Conservation (phyloP, 2,797 vertebrate genomes). For the Halcyon leucocephala region DNA sequence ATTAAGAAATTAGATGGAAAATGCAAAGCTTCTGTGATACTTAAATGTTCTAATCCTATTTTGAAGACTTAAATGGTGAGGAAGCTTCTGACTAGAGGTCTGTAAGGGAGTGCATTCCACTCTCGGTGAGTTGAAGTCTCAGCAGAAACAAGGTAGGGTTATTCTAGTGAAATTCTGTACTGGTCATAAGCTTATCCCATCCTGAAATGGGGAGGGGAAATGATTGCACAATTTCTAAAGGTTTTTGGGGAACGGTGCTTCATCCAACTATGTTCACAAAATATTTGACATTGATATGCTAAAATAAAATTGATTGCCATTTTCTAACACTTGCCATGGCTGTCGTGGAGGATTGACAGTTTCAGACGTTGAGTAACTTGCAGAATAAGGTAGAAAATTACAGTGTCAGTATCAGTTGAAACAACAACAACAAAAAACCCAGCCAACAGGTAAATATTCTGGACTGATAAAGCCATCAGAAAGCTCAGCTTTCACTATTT, state of each 20-base stretch:
- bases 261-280: background rate
- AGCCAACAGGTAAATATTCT: background rate
- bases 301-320: background rate
- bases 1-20: constrained; percentile 13
- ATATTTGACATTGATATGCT: background rate
- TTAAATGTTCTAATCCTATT: constrained; percentile 26
- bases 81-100: background rate
- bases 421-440: background rate
- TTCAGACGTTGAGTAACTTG: background rate
- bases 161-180: background rate
- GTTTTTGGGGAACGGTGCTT: background rate
- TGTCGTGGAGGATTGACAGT: background rate
- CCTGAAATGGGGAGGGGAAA: background rate
- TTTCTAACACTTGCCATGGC: background rate
- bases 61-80: background rate
- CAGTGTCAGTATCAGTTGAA: background rate
- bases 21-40: background rate
- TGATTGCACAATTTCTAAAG: background rate
- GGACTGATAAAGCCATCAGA: background rate
- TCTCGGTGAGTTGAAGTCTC: background rate
- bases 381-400: background rate
- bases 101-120: background rate
- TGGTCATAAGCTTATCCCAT: no score
- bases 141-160: background rate
- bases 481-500: background rate